phyloP scores from a whole-genome alignment of 2,113 vertebrate genomes.

The Carettochelys insculpta region DNA sequence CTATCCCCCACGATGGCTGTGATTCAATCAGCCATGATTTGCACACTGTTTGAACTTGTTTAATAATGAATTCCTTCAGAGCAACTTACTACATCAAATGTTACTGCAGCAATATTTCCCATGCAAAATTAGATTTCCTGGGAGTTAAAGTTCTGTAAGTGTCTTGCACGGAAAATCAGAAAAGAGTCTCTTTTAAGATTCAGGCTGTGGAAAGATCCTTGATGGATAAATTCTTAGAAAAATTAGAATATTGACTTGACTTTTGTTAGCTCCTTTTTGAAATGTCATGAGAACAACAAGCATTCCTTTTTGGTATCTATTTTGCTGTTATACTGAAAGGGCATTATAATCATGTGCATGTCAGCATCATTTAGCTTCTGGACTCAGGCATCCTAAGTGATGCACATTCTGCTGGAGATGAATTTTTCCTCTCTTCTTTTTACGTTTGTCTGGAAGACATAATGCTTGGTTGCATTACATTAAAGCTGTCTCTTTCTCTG shows the following conservation, averaged over 20 bases:
- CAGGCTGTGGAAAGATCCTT: background rate
- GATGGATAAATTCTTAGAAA: background rate
- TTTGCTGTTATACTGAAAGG: background rate
- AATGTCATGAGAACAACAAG: background rate
- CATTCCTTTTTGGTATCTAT: background rate
- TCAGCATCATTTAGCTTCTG: background rate
- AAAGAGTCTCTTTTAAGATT: background rate
- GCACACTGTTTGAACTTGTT: background rate
- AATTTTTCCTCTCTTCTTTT: background rate
- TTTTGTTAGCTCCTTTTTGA: background rate
- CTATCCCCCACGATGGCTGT: background rate
- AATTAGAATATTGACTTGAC: background rate
- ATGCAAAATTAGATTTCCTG: background rate
- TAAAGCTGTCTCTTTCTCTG: background rate
- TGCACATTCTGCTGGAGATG: background rate
- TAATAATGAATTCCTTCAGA: background rate
- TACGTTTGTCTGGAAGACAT: background rate
- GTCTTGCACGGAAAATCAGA: background rate
- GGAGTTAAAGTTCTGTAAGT: background rate
- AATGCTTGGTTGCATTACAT: background rate
- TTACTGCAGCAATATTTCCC: background rate
- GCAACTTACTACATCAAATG: background rate
- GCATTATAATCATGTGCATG: background rate
- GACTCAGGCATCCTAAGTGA: background rate
- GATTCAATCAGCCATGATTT: background rate